Evolutionary conservation across 2,797 vertebrate species (phyloP).

Genomic region (Steatocranus sp.): DNA sequence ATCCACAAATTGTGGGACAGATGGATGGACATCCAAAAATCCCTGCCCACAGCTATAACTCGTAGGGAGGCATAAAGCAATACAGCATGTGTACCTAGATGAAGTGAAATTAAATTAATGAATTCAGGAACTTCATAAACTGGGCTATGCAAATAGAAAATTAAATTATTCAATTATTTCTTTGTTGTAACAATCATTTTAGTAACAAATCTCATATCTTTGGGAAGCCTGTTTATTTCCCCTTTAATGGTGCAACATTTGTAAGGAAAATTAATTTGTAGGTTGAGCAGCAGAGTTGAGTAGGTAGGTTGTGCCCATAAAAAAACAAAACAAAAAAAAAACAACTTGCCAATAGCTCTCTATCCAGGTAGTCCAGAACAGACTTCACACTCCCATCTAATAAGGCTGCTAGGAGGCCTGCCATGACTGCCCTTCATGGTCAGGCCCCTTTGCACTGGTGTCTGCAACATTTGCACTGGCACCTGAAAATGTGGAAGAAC

Average conservation of each 20-base stretch:
- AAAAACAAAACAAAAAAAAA: fast-evolving
- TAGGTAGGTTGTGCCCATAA: background rate
- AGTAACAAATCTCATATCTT: background rate
- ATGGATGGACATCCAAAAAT: background rate
- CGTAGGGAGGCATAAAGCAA: background rate
- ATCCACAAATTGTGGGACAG: background rate
- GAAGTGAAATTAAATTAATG: background rate
- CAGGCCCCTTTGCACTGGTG: background rate
- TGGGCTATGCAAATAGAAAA: background rate
- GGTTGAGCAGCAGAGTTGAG: background rate
- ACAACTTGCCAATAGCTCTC: background rate
- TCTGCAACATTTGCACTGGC: background rate
- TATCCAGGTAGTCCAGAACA: background rate
- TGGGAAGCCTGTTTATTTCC: background rate
- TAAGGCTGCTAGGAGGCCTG: background rate
- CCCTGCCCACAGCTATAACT: background rate
- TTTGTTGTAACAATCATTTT: background rate
- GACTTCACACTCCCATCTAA: background rate
- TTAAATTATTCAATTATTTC: background rate
- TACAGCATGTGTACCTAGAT: background rate
- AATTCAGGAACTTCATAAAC: background rate
- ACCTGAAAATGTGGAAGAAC: background rate
- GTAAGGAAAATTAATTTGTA: background rate
- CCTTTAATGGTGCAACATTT: background rate
- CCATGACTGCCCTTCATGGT: background rate